phyloP scores from a whole-genome alignment of 2,888 invertebrate genomes.

The Prionchulus punctatus region DNA sequence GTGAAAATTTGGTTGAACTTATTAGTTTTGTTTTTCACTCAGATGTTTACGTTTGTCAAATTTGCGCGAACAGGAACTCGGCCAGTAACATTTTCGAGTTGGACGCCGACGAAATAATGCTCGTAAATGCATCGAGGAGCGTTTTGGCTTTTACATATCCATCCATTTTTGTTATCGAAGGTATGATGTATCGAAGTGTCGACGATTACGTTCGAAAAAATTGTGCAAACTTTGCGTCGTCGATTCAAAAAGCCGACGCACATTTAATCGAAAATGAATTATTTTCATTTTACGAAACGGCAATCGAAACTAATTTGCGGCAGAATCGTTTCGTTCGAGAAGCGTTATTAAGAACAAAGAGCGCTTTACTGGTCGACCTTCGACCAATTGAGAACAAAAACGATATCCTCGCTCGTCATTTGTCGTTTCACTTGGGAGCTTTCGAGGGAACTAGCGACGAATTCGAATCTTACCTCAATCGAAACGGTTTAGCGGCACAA shows the following conservation, averaged over 20 bases:
- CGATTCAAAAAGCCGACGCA: no score
- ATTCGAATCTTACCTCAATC: no score
- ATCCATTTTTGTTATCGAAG: background rate
- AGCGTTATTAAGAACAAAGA: background rate
- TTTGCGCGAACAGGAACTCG: background rate
- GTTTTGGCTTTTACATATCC: background rate
- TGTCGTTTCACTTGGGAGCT: no score
- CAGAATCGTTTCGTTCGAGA: background rate
- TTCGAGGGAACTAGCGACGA: no score
- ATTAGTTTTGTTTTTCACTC: background rate
- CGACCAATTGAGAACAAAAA: no score
- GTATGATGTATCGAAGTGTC: background rate
- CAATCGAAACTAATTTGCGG: background rate
- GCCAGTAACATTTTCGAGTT: background rate
- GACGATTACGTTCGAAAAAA: background rate
- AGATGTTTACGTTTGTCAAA: background rate
- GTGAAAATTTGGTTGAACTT: background rate
- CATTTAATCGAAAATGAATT: background rate
- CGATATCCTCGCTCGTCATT: no score
- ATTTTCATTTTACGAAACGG: background rate
- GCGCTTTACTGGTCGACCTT: background rate
- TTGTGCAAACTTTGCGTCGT: no score
- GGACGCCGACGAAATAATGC: background rate
- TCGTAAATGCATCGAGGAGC: background rate
- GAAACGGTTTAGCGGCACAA: no score